Conservation (phyloP, 35 echinoderm and acorn worm species). For the Eucidaris tribuloides region DNA sequence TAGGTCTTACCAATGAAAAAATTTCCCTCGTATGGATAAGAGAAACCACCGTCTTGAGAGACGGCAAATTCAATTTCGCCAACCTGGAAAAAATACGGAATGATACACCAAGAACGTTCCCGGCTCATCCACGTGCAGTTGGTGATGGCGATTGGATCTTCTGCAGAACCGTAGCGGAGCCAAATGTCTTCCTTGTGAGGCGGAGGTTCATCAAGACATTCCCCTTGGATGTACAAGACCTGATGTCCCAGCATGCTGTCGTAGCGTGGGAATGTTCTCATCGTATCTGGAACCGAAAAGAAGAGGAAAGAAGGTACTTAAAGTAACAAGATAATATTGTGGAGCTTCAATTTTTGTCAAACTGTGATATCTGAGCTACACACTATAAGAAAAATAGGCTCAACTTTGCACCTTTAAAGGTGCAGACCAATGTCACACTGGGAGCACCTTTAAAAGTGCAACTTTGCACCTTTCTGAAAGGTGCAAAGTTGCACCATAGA, state of each 20-base stretch:
- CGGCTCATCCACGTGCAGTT: slow-evolving; percentile 64
- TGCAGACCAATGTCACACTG: too few relatives aligned
- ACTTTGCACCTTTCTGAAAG: too few relatives aligned
- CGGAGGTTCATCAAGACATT: slow-evolving; percentile 60
- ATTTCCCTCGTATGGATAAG: slow-evolving; percentile 47
- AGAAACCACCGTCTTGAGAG: slow-evolving; percentile 48
- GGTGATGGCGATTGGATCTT: slow-evolving; percentile 60
- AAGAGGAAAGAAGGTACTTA: not conserved
- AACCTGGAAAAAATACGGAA: slow-evolving; percentile 65
- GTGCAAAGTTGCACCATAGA: too few relatives aligned
- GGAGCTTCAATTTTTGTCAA: too few relatives aligned
- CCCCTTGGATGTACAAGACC: slow-evolving; percentile 53
- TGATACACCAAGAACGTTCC: slow-evolving; percentile 37
- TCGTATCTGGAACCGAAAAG: slow-evolving; percentile 11
- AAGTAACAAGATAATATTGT: too few relatives aligned
- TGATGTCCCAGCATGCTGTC: slow-evolving; percentile 67
- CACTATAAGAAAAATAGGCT: too few relatives aligned
- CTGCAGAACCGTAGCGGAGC: slow-evolving; percentile 55
- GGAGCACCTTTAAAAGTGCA: too few relatives aligned
- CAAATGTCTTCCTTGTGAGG: too few relatives aligned
- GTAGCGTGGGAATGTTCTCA: slow-evolving; percentile 52
- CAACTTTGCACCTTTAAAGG: too few relatives aligned
- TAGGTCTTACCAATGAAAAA: slow-evolving; percentile 68
- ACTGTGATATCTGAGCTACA: too few relatives aligned
- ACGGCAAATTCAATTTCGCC: slow-evolving; percentile 42